Evolutionary conservation across 2,797 vertebrate species (phyloP).

Genomic region (Crypturellus tataupa): DNA sequence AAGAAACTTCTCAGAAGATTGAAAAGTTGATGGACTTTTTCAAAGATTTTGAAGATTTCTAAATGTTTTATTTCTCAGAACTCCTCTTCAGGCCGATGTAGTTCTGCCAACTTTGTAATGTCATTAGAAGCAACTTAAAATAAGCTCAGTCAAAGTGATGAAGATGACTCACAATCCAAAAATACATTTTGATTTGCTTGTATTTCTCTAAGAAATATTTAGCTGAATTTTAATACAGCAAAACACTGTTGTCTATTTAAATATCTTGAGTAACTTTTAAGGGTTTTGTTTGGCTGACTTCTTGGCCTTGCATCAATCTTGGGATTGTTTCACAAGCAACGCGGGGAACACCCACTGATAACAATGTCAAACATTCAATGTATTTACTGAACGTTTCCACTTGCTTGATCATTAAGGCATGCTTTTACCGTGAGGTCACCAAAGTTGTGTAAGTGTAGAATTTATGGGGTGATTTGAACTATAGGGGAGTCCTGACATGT

Average conservation of each 20-base stretch:
- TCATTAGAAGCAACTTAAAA: background rate
- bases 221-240: background rate
- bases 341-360: conserved; percentile 69
- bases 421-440: conserved; percentile 72
- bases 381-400: conserved; percentile 74
- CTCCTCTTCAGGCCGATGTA: background rate
- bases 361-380: conserved; percentile 70
- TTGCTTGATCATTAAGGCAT: conserved; percentile 72
- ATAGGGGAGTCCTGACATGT: conserved; percentile 76
- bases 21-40: background rate
- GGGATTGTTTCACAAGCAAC: conserved; percentile 63
- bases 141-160: background rate
- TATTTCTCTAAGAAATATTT: conserved; percentile 8
- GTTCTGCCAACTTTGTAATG: background rate
- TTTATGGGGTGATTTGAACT: conserved; percentile 73
- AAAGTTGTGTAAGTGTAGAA: conserved; percentile 71
- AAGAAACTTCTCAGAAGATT: background rate
- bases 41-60: background rate
- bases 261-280: conserved; percentile 46
- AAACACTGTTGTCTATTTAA: conserved; percentile 22
- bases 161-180: background rate
- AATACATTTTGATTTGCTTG: background rate
- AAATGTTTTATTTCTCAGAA: conserved; percentile 6
- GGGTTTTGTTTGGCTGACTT: conserved; percentile 48
- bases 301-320: conserved; percentile 61